Evolutionary conservation across 2,113 vertebrate genomes (phyloP), one percentile per base, ranked within the genome.

Genomic region (Hippocampus comes): DNA sequence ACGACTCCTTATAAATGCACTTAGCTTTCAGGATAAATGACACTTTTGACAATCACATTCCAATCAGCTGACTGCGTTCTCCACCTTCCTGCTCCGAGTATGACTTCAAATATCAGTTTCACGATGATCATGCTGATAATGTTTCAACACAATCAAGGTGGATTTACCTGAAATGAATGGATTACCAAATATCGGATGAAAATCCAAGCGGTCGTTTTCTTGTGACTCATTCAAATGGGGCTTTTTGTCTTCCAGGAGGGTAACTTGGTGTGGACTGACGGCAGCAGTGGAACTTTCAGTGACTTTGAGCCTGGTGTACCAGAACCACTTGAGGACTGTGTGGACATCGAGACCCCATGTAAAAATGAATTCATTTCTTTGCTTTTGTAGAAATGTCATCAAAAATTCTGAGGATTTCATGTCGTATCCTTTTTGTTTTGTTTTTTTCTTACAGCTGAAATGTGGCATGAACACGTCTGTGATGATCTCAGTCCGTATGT

Each of bases 251-350:
- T 41, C 0, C 42, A 66, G 64, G 64, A 66, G 42, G 7, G 15
- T 48, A 1, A 23, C 42, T 66, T 46, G 23, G 1, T 48, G 0
- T 66, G 64, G 64, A 66, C 42, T 27, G 64, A 66, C 48, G 64
- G 64, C 23, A 27, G 14, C 15, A 0, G 6, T 25, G 23, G 17
- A 1, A 9, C 0, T 25, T 66, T 18, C 11, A 5, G 0, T 0
- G n/a, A 17, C 42, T 66, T 66, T 48, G 64, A 41, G 14, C 0
- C 2, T 1, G 42, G 14, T 25, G 6, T 48, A 14, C 64, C 64
- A 5, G 2, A 25, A 11, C 9, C 3, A 3, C 15, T 17, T 25
- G 64, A 46, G 34, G n/a, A 66, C 42, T 66, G 42, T 15, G 64
- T 66, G 64, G 42, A 66, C 14, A 9, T 66, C 5, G n/a, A 48